Percentiles rank a stretch among this genome's conserved stretches.
Evolutionary conservation across 1,140 invertebrate species (phyloP).

Genomic region (Trypoxylus dichotomus): DNA sequence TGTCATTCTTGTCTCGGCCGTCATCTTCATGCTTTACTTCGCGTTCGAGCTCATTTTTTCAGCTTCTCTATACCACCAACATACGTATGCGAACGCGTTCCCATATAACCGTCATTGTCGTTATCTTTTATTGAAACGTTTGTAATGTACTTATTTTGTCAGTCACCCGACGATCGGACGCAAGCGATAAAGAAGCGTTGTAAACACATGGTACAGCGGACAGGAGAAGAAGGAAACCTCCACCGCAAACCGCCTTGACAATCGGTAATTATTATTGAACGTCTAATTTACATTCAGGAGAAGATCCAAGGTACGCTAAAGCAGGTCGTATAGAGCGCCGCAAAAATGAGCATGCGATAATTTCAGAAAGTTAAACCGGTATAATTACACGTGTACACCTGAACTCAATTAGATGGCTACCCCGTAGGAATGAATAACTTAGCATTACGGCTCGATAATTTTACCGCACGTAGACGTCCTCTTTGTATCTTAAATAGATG

Average conservation of each 20-base stretch:
- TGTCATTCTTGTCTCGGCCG: conserved; percentile 3
- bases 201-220: conserved; percentile 23
- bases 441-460: conserved; percentile 14
- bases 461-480: neutral
- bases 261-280: conserved; percentile 39
- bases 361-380: conserved; percentile 42
- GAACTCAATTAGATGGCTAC: conserved; percentile 45
- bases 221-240: neutral
- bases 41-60: neutral
- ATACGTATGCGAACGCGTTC: neutral
- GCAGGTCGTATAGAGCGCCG: neutral
- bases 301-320: neutral
- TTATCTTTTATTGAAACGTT: conserved; percentile 23
- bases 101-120: conserved; percentile 21
- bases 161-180: neutral
- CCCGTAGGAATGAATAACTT: conserved; percentile 22
- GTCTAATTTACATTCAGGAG: conserved; percentile 40
- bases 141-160: conserved; percentile 25
- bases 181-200: conserved; percentile 8
- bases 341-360: conserved; percentile 38
- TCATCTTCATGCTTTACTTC: conserved; percentile 13
- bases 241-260: conserved; percentile 24
- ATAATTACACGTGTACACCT: conserved; percentile 42
- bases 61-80: neutral
- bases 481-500: neutral